phyloP scores from a whole-genome alignment of 2,888 invertebrate genomes.

The Eumacrocentrus americanus region DNA sequence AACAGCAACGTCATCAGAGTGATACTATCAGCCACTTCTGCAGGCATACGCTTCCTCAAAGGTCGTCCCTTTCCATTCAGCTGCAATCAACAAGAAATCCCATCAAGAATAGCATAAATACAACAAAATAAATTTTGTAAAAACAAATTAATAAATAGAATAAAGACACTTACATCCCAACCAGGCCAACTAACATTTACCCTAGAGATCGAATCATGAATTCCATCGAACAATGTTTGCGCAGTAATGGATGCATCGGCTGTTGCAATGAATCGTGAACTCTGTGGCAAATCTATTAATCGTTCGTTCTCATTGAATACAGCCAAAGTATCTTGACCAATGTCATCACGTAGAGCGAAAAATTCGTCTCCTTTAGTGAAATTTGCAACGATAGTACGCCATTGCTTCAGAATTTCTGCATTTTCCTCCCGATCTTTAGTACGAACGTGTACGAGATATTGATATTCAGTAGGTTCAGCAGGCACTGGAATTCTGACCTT shows the following conservation, averaged over 20 bases:
- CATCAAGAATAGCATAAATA: no score
- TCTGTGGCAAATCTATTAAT: conserved; percentile 53
- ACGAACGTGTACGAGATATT: conserved; percentile 70
- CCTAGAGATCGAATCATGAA: conserved; percentile 38
- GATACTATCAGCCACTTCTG: conserved; percentile 65
- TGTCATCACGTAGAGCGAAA: conserved; percentile 51
- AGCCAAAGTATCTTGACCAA: conserved; percentile 46
- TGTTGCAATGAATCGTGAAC: conserved; percentile 45
- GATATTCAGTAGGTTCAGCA: conserved; percentile 63
- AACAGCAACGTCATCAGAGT: conserved; percentile 75
- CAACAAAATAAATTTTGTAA: conserved; percentile 3
- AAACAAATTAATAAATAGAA: conserved; percentile 1
- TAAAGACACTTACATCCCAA: conserved; percentile 62
- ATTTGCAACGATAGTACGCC: conserved; percentile 69
- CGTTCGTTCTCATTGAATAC: conserved; percentile 47
- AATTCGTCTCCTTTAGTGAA: conserved; percentile 62
- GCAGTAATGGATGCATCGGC: conserved; percentile 43
- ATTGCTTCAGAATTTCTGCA: conserved; percentile 68
- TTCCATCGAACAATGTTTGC: conserved; percentile 38
- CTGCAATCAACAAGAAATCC: no score
- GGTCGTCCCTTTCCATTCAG: conserved; percentile 44
- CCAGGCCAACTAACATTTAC: conserved; percentile 60
- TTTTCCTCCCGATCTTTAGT: conserved; percentile 71
- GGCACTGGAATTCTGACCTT: conserved; percentile 47
- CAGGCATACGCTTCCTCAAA: conserved; percentile 50